Evolutionary conservation across 2,113 vertebrate genomes (phyloP).

Genomic region (Pitta sordida): DNA sequence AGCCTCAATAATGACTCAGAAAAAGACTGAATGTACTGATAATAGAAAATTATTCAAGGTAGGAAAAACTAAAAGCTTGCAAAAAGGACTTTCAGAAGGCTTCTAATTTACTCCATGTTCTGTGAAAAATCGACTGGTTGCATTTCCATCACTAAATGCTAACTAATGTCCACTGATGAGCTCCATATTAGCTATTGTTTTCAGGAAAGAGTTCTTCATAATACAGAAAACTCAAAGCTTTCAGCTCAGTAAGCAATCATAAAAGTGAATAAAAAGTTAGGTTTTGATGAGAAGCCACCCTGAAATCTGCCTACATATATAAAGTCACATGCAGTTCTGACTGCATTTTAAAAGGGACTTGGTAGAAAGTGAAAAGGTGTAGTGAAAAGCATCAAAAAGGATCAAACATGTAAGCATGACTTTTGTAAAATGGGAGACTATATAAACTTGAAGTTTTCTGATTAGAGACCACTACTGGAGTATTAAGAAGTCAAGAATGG

Average conservation of each 20-base stretch:
- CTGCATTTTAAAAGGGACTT: background rate
- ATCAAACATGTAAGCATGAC: background rate
- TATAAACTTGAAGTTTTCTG: background rate
- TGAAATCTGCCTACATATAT: background rate
- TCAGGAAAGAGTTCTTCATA: background rate
- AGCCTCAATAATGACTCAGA: background rate
- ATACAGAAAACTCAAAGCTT: background rate
- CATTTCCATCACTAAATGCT: background rate
- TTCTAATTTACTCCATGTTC: background rate
- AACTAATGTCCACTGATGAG: background rate
- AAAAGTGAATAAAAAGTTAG: background rate
- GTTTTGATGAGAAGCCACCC: background rate
- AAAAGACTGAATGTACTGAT: background rate
- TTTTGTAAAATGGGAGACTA: background rate
- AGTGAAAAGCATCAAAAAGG: background rate
- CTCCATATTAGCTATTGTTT: background rate
- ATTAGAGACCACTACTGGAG: background rate
- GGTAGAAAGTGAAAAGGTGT: background rate
- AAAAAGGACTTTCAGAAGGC: background rate
- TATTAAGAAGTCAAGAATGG: background rate
- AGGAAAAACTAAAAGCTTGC: background rate
- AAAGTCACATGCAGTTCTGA: background rate
- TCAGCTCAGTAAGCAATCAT: background rate
- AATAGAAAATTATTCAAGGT: background rate
- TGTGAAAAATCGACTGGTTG: background rate